A percentile compares a stretch with the other conserved stretches of the same genome.
Evolutionary conservation across 2,797 vertebrate genomes (phyloP).

Genomic region (Leptatherina wallacei): DNA sequence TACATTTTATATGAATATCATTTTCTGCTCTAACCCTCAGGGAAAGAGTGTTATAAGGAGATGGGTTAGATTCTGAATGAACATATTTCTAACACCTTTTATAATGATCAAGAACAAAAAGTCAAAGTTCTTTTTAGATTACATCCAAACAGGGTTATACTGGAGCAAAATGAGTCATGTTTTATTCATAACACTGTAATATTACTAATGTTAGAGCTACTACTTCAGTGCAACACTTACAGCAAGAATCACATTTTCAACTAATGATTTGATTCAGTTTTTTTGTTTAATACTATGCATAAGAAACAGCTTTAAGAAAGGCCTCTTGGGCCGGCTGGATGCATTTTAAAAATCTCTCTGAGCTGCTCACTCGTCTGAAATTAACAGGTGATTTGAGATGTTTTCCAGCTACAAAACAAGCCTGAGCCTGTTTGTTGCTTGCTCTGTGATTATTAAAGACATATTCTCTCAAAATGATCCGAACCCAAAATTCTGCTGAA

Average conservation of each 20-base stretch:
- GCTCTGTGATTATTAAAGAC: not conserved
- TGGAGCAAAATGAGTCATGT: not conserved
- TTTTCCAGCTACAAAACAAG: not conserved
- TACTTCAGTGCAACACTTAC: not conserved
- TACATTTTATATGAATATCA: too few species aligned
- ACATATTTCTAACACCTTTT: not conserved
- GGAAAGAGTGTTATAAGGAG: too few species aligned
- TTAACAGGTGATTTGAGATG: not conserved
- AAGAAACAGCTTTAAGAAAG: not conserved
- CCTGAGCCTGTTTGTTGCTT: not conserved
- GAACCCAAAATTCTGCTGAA: not conserved
- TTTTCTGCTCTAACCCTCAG: too few species aligned
- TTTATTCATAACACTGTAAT: not conserved
- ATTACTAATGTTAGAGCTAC: not conserved
- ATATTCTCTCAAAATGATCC: not conserved
- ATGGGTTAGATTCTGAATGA: too few species aligned
- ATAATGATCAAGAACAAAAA: not conserved
- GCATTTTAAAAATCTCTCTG: not conserved
- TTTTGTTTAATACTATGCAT: too few species aligned
- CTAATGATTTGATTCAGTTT: too few species aligned
- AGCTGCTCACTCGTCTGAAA: not conserved
- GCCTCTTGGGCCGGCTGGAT: not conserved
- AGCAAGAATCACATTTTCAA: not conserved
- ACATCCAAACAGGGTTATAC: not conserved
- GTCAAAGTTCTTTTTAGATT: not conserved